phyloP scores from a whole-genome alignment of 2,113 vertebrate genomes.

The Elaphurus davidianus region DNA sequence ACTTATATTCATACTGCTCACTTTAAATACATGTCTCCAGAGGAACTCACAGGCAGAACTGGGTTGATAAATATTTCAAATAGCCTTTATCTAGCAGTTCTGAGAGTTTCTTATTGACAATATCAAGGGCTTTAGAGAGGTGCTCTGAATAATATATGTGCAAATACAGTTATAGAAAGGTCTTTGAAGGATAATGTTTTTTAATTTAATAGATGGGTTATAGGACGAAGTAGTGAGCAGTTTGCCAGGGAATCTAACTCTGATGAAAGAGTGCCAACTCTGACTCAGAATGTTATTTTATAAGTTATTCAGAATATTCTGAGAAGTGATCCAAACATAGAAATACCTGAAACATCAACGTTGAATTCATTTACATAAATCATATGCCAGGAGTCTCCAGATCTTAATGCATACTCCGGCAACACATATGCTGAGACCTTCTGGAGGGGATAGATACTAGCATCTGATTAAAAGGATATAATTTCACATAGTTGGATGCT shows the following conservation, averaged over 20 bases:
- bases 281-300: constrained; percentile 7
- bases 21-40: constrained; percentile 9
- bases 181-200: constrained; percentile 53
- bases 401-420: neutral
- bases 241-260: constrained; percentile 32
- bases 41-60: constrained; percentile 54
- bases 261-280: neutral
- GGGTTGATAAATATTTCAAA: constrained; percentile 77
- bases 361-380: constrained; percentile 57
- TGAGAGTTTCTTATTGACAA: constrained; percentile 62
- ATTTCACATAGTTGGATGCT: neutral
- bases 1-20: constrained; percentile 43
- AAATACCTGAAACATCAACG: constrained; percentile 49
- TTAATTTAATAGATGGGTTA: constrained; percentile 60
- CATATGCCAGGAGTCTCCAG: neutral
- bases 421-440: neutral
- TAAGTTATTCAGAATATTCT: constrained; percentile 52
- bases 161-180: constrained; percentile 52
- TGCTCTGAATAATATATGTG: constrained; percentile 59
- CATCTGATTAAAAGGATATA: neutral
- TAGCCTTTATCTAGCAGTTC: constrained; percentile 48
- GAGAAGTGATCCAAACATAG: constrained; percentile 31
- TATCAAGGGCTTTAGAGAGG: constrained; percentile 47
- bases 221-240: constrained; percentile 31
- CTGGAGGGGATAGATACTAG: neutral